Conservation (phyloP, 2,797 vertebrate genomes). For the Poeciliopsis infans region DNA sequence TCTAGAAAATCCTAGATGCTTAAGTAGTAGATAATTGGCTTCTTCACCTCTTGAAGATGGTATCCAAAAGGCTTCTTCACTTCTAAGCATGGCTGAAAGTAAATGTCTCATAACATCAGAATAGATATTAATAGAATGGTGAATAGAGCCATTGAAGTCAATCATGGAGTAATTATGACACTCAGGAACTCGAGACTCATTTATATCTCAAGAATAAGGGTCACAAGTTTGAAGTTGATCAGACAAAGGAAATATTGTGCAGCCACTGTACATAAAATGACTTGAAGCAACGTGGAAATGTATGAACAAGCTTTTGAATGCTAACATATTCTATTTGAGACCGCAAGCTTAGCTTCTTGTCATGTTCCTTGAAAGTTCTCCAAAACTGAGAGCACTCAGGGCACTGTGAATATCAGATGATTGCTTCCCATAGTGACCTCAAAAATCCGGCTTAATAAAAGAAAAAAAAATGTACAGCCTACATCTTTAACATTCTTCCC, state of each 20-base stretch:
- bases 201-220: neutral
- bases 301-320: neutral
- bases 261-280: neutral
- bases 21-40: neutral
- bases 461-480: neutral
- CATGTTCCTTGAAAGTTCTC: neutral
- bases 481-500: slow-evolving; percentile 48
- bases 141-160: neutral
- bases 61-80: neutral
- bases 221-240: neutral
- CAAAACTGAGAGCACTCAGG: neutral
- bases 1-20: neutral
- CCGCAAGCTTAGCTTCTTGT: neutral
- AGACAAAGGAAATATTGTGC: neutral
- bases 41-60: neutral
- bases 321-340: neutral
- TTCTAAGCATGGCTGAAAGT: neutral
- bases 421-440: neutral
- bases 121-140: neutral
- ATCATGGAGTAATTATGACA: neutral
- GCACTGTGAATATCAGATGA: neutral
- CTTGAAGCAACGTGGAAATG: neutral
- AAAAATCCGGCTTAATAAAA: neutral
- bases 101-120: neutral
- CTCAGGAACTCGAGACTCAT: neutral